Base-by-base conservation (phyloP, 1,140 invertebrate genomes). In the Doryteuthis pealeii region DNA sequence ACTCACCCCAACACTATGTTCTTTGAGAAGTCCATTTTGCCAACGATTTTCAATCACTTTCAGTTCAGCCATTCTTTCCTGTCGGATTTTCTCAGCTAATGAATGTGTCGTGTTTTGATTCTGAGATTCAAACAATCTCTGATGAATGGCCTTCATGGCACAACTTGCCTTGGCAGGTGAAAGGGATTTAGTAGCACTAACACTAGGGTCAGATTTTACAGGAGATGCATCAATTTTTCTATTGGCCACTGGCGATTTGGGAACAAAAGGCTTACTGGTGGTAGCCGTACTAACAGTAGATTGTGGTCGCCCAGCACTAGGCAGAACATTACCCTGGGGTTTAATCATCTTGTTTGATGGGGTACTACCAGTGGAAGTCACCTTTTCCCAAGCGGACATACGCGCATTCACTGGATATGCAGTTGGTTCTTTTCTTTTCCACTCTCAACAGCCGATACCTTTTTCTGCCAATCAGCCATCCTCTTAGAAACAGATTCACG, bases 31-130 rank as follows among this genome's bases (percentile, higher is more conserved):
- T 31, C 87, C 87, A 76, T 87, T 83, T 65, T 86, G 82, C 80
- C 82, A 87, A 28, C 87, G 75, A 70, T 86, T 85, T 72, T 87
- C 79, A 33, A 88, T 77, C 22, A 73, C 68, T 35, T 81, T 76
- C 45, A 88, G 78, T 69, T 88, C 87, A n/a, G 82, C 83, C 81
- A 85, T 78, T 70, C 85, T 80, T 68, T 85, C 82, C 33, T 80
- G 76, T 22, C 82, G 80, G 18, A 85, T 71, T 40, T 79, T 81
- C 33, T 84, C 79, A n/a, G 79, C 83, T 32, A 82, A 71, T 43
- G 84, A 76, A 33, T 77, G 73, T 18, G 78, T 77, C 43, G 80
- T 80, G 40, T 62, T 78, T 32, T 79, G 81, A 66, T 76, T 76
- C 69, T 80, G 77, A 3, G 76, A 78, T 32, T 85, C 80, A 69